phyloP scores from a whole-genome alignment of 2,888 invertebrate genomes.

The Stictocephala bisonia region DNA sequence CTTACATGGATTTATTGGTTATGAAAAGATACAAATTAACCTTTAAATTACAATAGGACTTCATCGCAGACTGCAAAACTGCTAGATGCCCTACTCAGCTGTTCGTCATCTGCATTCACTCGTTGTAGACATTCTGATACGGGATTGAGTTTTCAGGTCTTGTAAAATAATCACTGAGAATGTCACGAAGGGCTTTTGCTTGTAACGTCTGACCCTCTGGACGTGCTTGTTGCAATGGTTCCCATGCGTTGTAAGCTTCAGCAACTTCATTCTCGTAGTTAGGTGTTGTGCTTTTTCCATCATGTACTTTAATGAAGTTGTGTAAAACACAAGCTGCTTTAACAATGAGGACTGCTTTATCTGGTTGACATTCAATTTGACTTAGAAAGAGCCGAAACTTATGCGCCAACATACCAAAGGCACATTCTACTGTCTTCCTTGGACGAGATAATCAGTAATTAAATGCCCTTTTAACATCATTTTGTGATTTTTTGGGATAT shows the following conservation, averaged over 20 bases:
- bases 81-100: no score
- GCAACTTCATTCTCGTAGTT: slow-evolving; percentile 17
- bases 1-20: no score
- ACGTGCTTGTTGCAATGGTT: background rate
- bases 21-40: no score
- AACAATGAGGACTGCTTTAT: background rate
- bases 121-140: slow-evolving; percentile 22
- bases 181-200: slow-evolving; percentile 2
- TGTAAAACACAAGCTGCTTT: slow-evolving; percentile 40
- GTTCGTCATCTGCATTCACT: no score
- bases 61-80: no score
- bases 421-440: slow-evolving; percentile 16
- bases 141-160: background rate
- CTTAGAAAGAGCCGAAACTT: slow-evolving; percentile 13
- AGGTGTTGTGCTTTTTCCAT: slow-evolving; percentile 6
- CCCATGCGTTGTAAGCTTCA: background rate
- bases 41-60: no score
- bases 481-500: background rate
- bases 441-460: slow-evolving; percentile 18
- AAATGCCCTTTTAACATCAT: slow-evolving; percentile 15
- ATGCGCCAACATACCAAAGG: slow-evolving; percentile 13
- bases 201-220: background rate
- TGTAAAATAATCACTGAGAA: slow-evolving; percentile 8
- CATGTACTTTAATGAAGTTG: slow-evolving; percentile 33
- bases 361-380: slow-evolving; percentile 23